phyloP scores from a whole-genome alignment of 2,113 vertebrate species.

The Nothocercus nigrocapillus region DNA sequence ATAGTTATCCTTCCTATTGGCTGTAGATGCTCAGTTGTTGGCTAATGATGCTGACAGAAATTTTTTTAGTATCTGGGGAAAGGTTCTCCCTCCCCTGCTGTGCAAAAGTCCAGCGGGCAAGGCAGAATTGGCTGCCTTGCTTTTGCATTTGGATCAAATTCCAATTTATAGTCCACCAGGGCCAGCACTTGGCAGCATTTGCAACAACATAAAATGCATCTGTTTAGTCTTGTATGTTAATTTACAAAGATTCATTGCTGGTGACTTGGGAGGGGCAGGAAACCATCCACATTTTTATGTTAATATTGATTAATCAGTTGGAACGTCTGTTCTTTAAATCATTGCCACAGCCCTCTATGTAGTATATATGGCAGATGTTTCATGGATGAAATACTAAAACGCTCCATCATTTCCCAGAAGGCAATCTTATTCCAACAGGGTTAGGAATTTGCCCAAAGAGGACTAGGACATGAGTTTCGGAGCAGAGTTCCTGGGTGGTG shows the following conservation, averaged over 20 bases:
- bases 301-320: not conserved
- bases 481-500: not conserved
- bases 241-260: not conserved
- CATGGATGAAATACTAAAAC: not conserved
- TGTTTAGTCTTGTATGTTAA: conserved; percentile 2
- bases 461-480: not conserved
- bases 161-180: not conserved
- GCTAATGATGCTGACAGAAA: not conserved
- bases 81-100: not conserved
- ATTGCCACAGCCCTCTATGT: not conserved
- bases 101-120: not conserved
- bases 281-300: not conserved
- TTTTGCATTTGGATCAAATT: conserved; percentile 10
- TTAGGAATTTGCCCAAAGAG: not conserved
- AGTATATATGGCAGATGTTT: not conserved
- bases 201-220: conserved; percentile 8
- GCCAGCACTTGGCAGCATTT: not conserved
- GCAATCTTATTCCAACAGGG: not conserved
- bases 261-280: not conserved
- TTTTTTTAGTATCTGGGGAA: not conserved
- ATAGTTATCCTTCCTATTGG: not conserved
- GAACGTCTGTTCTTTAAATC: not conserved
- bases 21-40: not conserved
- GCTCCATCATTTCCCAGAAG: not conserved
- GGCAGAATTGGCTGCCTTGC: not conserved